Evolutionary conservation across 2,888 invertebrate species (phyloP).

Genomic region (Lycocerus yunnanus): DNA sequence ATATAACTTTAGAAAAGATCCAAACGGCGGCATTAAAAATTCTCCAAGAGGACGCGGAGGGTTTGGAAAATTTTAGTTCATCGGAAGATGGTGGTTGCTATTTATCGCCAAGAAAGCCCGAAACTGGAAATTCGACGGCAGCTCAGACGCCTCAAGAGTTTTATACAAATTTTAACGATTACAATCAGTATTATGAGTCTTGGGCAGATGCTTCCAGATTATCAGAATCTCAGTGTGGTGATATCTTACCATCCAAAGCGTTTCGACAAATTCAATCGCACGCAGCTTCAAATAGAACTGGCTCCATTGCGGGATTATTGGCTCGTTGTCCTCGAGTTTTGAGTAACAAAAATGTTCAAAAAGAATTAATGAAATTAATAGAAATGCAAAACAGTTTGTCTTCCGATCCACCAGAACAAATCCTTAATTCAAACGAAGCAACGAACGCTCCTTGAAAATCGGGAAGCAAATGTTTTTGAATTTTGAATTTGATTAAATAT

Average conservation of each 20-base stretch:
- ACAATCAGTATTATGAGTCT: constrained; percentile 61
- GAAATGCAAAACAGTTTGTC: constrained; percentile 43
- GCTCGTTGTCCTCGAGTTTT: constrained; percentile 67
- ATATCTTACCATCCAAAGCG: constrained; percentile 63
- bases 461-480: constrained; percentile 37
- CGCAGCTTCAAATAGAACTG: constrained; percentile 49
- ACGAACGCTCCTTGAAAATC: constrained; percentile 39
- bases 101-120: constrained; percentile 47
- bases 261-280: constrained; percentile 62
- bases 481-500: constrained; percentile 37
- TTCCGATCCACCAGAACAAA: constrained; percentile 42
- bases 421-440: constrained; percentile 25
- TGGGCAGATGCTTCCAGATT: constrained; percentile 54
- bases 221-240: constrained; percentile 52
- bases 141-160: constrained; percentile 58
- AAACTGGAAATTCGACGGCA: constrained; percentile 57
- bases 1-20: constrained; percentile 63
- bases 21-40: constrained; percentile 63
- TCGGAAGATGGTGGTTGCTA: constrained; percentile 51
- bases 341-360: constrained; percentile 63
- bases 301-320: constrained; percentile 57
- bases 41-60: constrained; percentile 60
- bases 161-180: constrained; percentile 56
- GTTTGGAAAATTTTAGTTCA: constrained; percentile 53
- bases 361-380: constrained; percentile 56